Evolutionary conservation across 2,888 invertebrate genomes (phyloP).

Genomic region (Nomada fabriciana): DNA sequence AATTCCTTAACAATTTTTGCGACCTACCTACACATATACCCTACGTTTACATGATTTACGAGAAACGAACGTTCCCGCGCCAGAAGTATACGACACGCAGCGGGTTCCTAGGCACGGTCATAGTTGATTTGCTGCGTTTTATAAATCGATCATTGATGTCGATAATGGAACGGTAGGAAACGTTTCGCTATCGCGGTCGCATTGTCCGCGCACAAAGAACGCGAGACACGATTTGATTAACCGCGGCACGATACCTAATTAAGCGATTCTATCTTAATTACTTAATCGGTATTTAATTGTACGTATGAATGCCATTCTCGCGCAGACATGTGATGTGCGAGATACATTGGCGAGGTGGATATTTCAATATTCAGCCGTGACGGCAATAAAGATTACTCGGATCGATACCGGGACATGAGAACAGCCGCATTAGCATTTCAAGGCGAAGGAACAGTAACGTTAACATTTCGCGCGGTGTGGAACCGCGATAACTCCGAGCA

Average conservation of each 20-base stretch:
- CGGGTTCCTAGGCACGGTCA: conserved; percentile 14
- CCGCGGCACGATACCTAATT: conserved; percentile 61
- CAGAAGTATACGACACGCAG: neutral
- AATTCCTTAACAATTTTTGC: too few species aligned
- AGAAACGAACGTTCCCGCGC: conserved; percentile 8
- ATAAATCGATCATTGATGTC: conserved; percentile 42
- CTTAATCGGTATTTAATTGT: conserved; percentile 71
- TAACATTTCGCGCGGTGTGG: conserved; percentile 61
- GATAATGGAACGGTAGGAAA: conserved; percentile 49
- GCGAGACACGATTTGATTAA: conserved; percentile 62
- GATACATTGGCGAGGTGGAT: conserved; percentile 54
- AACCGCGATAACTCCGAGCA: conserved; percentile 42
- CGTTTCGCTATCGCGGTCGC: conserved; percentile 44
- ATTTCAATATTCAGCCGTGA: conserved; percentile 66
- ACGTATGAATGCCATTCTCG: conserved; percentile 62
- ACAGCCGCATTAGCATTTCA: conserved; percentile 69
- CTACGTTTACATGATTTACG: neutral
- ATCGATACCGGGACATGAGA: conserved; percentile 70
- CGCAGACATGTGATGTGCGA: conserved; percentile 59
- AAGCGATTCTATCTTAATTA: conserved; percentile 72
- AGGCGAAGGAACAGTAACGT: conserved; percentile 59
- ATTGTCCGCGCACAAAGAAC: conserved; percentile 53
- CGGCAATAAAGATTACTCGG: conserved; percentile 67
- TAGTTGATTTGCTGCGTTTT: conserved; percentile 46
- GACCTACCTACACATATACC: too few species aligned